Conservation (phyloP, 2,888 invertebrate genomes). For the Oscheius myriophilus region DNA sequence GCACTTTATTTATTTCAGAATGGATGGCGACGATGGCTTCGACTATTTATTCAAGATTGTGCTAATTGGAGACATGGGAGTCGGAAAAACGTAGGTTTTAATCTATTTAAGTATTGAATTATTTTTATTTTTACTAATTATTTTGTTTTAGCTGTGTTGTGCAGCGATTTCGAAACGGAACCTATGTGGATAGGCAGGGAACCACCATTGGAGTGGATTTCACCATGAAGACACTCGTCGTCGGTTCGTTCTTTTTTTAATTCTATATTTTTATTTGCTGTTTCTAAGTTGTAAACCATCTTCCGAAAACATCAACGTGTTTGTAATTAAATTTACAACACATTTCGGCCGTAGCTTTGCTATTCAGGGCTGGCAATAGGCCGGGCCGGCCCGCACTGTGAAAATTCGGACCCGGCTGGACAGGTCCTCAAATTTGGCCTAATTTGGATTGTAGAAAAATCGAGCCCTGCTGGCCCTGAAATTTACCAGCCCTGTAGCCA, state of each 20-base stretch:
- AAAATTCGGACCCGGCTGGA: too few species aligned
- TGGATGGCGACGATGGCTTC: conserved; percentile 76
- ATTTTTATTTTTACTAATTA: background rate
- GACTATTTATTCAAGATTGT: conserved; percentile 75
- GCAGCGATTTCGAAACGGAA: conserved; percentile 92
- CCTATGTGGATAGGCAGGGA: conserved; percentile 91
- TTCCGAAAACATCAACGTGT: too few species aligned
- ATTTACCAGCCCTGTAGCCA: too few species aligned
- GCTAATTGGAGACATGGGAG: conserved; percentile 71
- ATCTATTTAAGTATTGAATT: background rate
- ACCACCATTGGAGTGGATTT: conserved; percentile 98
- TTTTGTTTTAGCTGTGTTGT: conserved; percentile 79
- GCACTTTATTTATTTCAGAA: background rate
- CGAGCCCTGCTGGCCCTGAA: too few species aligned
- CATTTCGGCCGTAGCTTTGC: too few species aligned
- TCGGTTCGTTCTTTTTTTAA: conserved; percentile 75
- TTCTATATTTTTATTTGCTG: background rate
- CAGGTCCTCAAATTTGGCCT: too few species aligned
- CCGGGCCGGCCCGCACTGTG: too few species aligned
- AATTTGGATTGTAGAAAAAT: too few species aligned
- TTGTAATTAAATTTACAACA: background rate
- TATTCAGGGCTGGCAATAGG: too few species aligned
- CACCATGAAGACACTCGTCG: conserved; percentile 93
- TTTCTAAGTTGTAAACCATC: too few species aligned
- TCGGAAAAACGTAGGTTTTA: conserved; percentile 79